Conservation (phyloP, 1,140 invertebrate genomes). For the Globodera rostochiensis region DNA sequence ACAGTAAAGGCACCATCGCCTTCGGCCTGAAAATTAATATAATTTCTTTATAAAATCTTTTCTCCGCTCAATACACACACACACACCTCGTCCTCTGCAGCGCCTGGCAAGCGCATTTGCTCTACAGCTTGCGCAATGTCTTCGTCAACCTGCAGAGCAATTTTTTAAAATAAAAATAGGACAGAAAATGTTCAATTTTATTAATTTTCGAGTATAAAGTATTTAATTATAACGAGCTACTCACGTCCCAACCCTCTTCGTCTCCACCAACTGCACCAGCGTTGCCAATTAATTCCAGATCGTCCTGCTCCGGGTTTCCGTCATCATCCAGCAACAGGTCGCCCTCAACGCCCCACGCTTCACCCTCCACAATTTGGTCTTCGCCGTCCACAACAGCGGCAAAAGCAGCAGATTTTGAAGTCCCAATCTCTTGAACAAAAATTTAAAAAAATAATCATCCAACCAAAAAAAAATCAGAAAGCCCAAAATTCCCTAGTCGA, state of each 20-base stretch:
- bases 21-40: background rate
- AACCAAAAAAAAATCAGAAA: too few species aligned
- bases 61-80: too few species aligned
- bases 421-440: conserved; percentile 53
- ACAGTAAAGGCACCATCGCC: conserved; percentile 72
- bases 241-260: conserved; percentile 67
- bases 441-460: too few species aligned
- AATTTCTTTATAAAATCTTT: too few species aligned
- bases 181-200: too few species aligned
- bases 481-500: too few species aligned
- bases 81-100: conserved; percentile 60
- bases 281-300: conserved; percentile 62
- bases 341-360: conserved; percentile 88
- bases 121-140: conserved; percentile 86
- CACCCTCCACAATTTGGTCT: conserved; percentile 69
- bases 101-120: conserved; percentile 73
- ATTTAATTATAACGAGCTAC: conserved; percentile 19
- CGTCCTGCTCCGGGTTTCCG: conserved; percentile 64
- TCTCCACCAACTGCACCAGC: conserved; percentile 67
- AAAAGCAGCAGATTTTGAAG: conserved; percentile 52
- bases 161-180: conserved; percentile 10
- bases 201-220: too few species aligned
- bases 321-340: conserved; percentile 77
- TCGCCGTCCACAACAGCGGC: conserved; percentile 65
- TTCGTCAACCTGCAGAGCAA: conserved; percentile 76